Evolutionary conservation across 2,888 invertebrate genomes (phyloP).

Genomic region (Hypolimnas misippus): DNA sequence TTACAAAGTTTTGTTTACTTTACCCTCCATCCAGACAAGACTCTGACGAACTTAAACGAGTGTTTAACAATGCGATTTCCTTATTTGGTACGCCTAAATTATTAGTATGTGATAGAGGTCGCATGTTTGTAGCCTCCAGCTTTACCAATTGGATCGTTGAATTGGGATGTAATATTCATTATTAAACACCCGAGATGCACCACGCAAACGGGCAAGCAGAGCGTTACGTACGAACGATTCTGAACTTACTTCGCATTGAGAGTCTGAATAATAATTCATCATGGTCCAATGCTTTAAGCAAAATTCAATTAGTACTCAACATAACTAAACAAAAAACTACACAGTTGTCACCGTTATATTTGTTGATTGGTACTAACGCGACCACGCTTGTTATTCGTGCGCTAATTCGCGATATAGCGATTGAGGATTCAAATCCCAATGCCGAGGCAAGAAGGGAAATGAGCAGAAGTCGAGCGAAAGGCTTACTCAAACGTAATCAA

Average conservation of each 20-base stretch:
- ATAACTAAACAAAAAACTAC: conserved; percentile 33
- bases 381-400: conserved; percentile 32
- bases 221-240: conserved; percentile 24
- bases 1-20: too few relatives aligned
- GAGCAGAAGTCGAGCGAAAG: conserved; percentile 12
- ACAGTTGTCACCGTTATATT: conserved; percentile 23
- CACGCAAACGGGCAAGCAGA: conserved; percentile 38
- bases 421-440: conserved; percentile 14
- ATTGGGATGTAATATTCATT: too few relatives aligned
- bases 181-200: conserved; percentile 37
- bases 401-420: conserved; percentile 29
- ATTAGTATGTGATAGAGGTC: conserved; percentile 27
- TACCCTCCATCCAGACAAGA: too few relatives aligned
- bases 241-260: conserved; percentile 36
- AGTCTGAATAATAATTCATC: conserved; percentile 8
- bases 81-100: conserved; percentile 31
- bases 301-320: conserved; percentile 30
- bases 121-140: conserved; percentile 26
- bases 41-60: too few relatives aligned
- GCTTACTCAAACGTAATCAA: conserved; percentile 15
- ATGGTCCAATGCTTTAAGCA: conserved; percentile 25
- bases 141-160: conserved; percentile 23
- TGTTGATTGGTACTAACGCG: conserved; percentile 27
- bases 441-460: conserved; percentile 26
- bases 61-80: conserved; percentile 20